Percentiles rank a stretch among this genome's conserved stretches.
Conservation (phyloP, 2,888 invertebrate genomes). For the Ophioninae sp. region DNA sequence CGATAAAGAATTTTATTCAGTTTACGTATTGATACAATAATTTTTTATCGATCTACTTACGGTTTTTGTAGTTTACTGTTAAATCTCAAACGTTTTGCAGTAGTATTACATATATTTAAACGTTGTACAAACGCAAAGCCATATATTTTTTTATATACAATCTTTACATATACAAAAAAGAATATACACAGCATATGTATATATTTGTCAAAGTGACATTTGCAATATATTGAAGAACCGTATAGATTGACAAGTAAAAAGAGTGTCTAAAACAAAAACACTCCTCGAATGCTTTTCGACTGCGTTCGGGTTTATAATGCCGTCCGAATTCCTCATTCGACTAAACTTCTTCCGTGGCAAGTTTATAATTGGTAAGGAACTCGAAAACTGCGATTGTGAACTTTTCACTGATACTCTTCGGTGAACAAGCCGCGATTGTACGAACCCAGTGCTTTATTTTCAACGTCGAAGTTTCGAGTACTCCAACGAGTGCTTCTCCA, state of each 20-base stretch:
- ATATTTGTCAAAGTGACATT: background rate
- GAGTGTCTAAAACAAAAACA: background rate
- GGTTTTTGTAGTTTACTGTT: background rate
- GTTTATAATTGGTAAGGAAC: slow-evolving; percentile 42
- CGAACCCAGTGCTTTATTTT: slow-evolving; percentile 19
- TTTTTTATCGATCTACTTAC: background rate
- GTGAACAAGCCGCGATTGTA: slow-evolving; percentile 17
- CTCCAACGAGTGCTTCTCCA: slow-evolving; percentile 5
- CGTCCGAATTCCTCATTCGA: background rate
- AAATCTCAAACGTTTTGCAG: background rate
- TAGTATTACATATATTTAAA: background rate
- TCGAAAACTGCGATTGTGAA: slow-evolving; percentile 33
- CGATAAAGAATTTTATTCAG: background rate
- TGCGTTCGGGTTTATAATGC: background rate
- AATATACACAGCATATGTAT: background rate
- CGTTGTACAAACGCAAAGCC: background rate
- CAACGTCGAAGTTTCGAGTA: slow-evolving; percentile 26
- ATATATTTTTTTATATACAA: too few species aligned
- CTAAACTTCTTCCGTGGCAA: slow-evolving; percentile 9
- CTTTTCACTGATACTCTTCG: slow-evolving; percentile 34
- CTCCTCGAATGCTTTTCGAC: background rate
- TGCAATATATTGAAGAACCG: too few species aligned
- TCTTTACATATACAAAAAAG: too few species aligned
- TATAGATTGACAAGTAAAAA: too few species aligned
- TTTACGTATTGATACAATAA: background rate